A percentile compares a stretch with the other conserved stretches of the same genome.
Evolutionary conservation across 2,113 vertebrate species (phyloP).

Genomic region (Podilymbus podiceps): DNA sequence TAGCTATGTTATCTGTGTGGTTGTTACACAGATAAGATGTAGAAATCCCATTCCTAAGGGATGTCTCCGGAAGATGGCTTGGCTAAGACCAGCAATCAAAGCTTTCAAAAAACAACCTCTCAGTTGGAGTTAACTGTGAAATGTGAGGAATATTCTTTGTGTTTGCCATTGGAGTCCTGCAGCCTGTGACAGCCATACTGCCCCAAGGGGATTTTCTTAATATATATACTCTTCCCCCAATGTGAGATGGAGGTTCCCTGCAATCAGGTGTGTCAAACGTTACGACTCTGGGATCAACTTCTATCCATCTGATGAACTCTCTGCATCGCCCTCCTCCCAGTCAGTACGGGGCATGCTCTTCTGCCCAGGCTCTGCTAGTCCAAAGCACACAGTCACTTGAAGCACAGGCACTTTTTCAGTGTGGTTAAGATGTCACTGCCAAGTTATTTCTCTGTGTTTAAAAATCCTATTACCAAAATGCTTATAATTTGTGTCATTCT

Average conservation of each 20-base stretch:
- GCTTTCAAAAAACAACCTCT: neutral
- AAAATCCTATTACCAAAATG: neutral
- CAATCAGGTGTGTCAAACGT: neutral
- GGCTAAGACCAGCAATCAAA: neutral
- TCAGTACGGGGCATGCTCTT: neutral
- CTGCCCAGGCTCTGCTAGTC: neutral
- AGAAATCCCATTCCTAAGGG: neutral
- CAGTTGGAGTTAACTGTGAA: neutral
- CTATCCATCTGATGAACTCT: neutral
- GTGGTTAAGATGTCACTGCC: neutral
- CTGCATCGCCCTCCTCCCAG: neutral
- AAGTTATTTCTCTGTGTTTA: neutral
- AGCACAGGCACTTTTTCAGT: neutral
- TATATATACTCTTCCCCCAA: accelerated
- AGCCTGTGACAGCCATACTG: neutral
- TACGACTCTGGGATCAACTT: neutral
- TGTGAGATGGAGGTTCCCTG: neutral
- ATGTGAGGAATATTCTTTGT: neutral
- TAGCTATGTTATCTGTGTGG: neutral
- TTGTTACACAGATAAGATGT: neutral
- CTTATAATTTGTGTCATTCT: neutral
- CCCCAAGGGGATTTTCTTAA: neutral
- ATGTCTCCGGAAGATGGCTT: neutral
- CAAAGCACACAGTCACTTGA: neutral
- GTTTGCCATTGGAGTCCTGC: neutral